Conservation (phyloP, 2,797 vertebrate species). For the Trachops cirrhosus region DNA sequence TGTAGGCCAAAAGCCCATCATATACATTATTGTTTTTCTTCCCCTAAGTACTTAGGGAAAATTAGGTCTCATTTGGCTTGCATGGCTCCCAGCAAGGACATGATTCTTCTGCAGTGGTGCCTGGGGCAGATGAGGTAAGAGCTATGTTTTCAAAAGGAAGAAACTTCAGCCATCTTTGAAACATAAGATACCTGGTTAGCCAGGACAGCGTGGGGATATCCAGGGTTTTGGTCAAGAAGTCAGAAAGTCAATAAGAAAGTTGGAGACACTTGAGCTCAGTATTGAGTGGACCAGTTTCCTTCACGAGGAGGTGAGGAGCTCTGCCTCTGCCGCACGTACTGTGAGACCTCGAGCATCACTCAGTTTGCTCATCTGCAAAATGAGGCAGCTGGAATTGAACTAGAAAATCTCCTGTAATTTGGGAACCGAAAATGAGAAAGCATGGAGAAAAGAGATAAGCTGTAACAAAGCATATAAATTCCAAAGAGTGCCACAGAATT, state of each 20-base stretch:
- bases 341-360: neutral
- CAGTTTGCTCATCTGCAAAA: neutral
- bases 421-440: neutral
- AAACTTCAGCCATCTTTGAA: constrained; percentile 52
- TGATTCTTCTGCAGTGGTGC: constrained; percentile 55
- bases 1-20: constrained; percentile 74
- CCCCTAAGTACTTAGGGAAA: constrained; percentile 81
- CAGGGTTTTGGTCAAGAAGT: neutral
- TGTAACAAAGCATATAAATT: neutral
- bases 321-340: rapidly evolving
- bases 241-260: constrained; percentile 6
- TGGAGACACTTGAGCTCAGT: neutral
- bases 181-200: constrained; percentile 29
- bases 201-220: neutral
- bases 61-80: constrained; percentile 81
- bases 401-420: neutral
- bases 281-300: neutral
- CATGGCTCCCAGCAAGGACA: constrained; percentile 75
- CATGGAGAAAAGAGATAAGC: neutral
- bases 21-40: constrained; percentile 79
- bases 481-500: neutral
- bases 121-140: constrained; percentile 60
- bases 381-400: neutral
- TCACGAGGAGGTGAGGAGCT: neutral
- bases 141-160: constrained; percentile 54